Evolutionary conservation across 1,140 invertebrate genomes (phyloP), one percentile per base, ranked within the genome.

Genomic region (Caerostris darwini): DNA sequence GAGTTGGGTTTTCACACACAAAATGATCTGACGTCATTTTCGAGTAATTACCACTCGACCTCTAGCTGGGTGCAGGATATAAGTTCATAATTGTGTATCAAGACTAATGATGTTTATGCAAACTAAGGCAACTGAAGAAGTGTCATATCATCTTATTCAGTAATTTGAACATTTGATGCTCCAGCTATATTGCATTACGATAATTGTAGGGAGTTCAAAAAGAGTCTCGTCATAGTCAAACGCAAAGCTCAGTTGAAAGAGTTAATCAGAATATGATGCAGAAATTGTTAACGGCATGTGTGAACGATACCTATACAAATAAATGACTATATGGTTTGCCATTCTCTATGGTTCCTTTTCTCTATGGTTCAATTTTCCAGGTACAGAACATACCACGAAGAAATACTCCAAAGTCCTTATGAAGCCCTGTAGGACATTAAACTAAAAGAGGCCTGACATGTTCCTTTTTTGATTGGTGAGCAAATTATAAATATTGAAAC

Each of bases 61-160:
- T n/a, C n/a, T n/a, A n/a, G n/a, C n/a, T n/a, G n/a, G n/a, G n/a
- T n/a, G n/a, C n/a, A n/a, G 57, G 81, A 90, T 94, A 94, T 59
- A 91, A 82, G 81, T 94, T 77, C n/a, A 89, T 95, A 86, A 94
- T 95, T 85, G 53, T 94, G 8, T 94, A 91, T 85, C 90, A 95
- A 94, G 94, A 94, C 34, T 57, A 87, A 83, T 85, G 83, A 83
- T 61, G 54, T 34, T 34, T 34, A 34, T 34, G 34, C 0, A 34
- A 34, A 34, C 2, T 34, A 34, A 85, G 91, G 3, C 50, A 61
- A 54, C 91, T 54, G 61, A 83, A 87, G 91, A 93, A 56, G 4
- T 71, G 17, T 3, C 67, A 1, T 69, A 54, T 93, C 77, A 92
- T 10, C 5, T 58, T 59, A 77, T 83, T 93, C 59, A 57, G 85